These are phyloP conservation scores for Eutrigla gurnardus DNA, from an alignment of 2,797 vertebrate genomes.

Conservation along the genomic window DNA sequence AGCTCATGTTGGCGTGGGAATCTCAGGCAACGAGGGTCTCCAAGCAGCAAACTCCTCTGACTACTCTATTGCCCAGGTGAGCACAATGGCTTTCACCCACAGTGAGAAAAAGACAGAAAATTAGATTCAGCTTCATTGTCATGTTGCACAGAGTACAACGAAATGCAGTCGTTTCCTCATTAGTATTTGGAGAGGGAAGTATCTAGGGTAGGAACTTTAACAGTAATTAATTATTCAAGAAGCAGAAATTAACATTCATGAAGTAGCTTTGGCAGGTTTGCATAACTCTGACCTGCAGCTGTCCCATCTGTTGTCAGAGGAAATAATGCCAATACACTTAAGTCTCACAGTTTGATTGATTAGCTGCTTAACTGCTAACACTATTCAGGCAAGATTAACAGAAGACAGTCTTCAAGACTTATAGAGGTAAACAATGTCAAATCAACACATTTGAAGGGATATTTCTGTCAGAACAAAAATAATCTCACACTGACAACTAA, in stretches of 20 bases:
- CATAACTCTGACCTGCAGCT: not conserved
- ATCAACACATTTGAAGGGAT: not conserved
- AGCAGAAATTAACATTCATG: not conserved
- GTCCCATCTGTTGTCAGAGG: not conserved
- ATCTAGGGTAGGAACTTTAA: not conserved
- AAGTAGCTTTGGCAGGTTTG: not conserved
- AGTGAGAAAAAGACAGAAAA: not conserved
- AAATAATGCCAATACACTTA: not conserved
- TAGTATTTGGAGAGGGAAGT: not conserved
- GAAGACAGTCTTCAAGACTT: not conserved
- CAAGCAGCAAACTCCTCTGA: conserved; percentile 99
- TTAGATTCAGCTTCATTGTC: not conserved
- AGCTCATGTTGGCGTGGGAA: conserved; percentile 96
- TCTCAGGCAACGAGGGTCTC: conserved; percentile 97
- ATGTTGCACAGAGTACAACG: not conserved
- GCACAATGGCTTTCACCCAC: not conserved
- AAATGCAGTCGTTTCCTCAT: not conserved
- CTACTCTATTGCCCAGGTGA: conserved; percentile 98
- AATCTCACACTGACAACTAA: not conserved
- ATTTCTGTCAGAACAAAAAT: not conserved
- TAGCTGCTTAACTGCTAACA: not conserved
- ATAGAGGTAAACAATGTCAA: not conserved
- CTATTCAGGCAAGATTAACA: not conserved
- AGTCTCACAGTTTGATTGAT: conserved; percentile 1
- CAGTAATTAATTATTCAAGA: not conserved